A percentile compares a stretch with the other conserved stretches of the same genome.
Conservation (phyloP, 2,888 invertebrate species). For the Aspidiotus rigidus region DNA sequence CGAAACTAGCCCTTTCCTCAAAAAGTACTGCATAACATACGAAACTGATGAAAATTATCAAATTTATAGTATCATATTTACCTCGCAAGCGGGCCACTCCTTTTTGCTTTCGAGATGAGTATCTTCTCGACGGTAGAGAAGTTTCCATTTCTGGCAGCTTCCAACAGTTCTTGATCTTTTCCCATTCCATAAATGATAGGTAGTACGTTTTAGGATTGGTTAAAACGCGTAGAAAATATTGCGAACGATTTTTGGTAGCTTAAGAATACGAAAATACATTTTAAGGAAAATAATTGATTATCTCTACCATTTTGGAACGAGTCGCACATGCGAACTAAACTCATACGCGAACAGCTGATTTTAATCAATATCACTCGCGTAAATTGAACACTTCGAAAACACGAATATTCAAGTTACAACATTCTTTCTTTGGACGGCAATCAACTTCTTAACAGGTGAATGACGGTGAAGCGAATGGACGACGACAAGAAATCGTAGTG, state of each 20-base stretch:
- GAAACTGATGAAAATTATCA: not conserved
- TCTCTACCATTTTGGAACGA: slow-evolving; percentile 33
- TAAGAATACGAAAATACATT: no score
- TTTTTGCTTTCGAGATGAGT: slow-evolving; percentile 75
- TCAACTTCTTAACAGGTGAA: no score
- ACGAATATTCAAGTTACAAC: no score
- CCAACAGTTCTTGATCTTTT: slow-evolving; percentile 91
- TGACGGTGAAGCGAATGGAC: no score
- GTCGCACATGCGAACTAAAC: slow-evolving; percentile 33
- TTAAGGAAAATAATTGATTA: slow-evolving; percentile 16
- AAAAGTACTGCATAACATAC: not conserved
- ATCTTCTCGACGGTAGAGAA: slow-evolving; percentile 81
- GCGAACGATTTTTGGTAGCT: not conserved
- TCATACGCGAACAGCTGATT: slow-evolving; percentile 31
- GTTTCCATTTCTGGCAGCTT: slow-evolving; percentile 89
- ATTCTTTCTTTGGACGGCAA: no score
- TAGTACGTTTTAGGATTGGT: slow-evolving; percentile 1
- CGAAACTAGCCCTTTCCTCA: not conserved
- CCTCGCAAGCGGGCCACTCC: slow-evolving; percentile 90
- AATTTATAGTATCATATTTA: slow-evolving; percentile 43
- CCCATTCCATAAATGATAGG: slow-evolving; percentile 57
- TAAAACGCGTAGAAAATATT: slow-evolving; percentile 2
- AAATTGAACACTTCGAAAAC: not conserved
- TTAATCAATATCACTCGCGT: slow-evolving; percentile 22
- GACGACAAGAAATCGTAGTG: no score